Percentiles rank a stretch among this genome's conserved stretches.
These are phyloP conservation scores for Tachysurus vachellii DNA, from an alignment of 2,113 vertebrate genomes.

Conservation along the genomic window DNA sequence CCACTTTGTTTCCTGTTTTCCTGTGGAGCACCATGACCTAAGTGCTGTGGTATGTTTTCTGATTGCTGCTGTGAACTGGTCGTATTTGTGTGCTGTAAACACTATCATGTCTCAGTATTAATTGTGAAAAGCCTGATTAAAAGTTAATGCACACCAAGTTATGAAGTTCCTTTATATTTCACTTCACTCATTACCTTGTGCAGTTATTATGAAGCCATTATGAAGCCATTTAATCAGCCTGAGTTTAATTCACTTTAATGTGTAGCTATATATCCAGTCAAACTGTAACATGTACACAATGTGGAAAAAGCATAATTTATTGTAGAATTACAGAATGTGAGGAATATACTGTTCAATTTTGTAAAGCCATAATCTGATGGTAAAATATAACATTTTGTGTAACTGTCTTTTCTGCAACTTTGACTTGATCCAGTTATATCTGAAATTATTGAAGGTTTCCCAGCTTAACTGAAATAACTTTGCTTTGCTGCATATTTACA, in stretches of 20 bases:
- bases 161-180: not conserved
- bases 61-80: not conserved
- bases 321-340: too few relatives aligned
- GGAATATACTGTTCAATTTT: too few relatives aligned
- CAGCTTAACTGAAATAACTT: too few relatives aligned
- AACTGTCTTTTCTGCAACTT: not conserved
- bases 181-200: not conserved
- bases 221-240: not conserved
- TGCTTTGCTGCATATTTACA: not conserved
- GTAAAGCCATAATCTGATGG: not conserved
- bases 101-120: too few relatives aligned
- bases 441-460: not conserved
- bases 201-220: not conserved
- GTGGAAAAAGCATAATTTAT: too few relatives aligned
- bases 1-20: too few relatives aligned
- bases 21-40: too few relatives aligned
- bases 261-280: not conserved
- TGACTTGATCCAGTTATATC: not conserved
- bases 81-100: not conserved
- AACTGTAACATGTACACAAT: not conserved
- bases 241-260: not conserved
- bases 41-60: not conserved
- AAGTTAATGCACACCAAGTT: too few relatives aligned
- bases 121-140: too few relatives aligned
- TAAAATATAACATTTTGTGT: not conserved